Conservation (phyloP, 2,113 vertebrate species). For the Anser cygnoides region DNA sequence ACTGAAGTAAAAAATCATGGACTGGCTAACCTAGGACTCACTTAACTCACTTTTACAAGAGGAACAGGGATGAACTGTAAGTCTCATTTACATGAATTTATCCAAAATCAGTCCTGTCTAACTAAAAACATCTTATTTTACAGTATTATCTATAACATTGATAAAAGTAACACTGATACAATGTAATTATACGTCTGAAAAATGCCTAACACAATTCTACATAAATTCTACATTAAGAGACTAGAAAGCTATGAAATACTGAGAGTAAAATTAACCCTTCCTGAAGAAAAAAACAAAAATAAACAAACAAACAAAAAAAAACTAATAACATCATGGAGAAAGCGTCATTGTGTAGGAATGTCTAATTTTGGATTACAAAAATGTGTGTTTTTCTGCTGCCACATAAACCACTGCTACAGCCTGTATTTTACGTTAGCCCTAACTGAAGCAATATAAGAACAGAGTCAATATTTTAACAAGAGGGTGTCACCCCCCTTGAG, state of each 20-base stretch:
- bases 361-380: neutral
- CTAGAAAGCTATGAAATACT: neutral
- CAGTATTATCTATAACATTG: neutral
- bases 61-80: neutral
- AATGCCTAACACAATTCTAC: neutral
- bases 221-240: neutral
- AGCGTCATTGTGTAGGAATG: neutral
- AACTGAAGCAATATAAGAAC: neutral
- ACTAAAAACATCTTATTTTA: neutral
- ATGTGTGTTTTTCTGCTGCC: neutral
- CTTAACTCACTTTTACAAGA: neutral
- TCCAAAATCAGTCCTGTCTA: neutral
- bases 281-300: accelerated
- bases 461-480: neutral
- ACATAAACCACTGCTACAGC: neutral
- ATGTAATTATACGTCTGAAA: neutral
- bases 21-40: neutral
- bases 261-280: neutral
- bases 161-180: neutral
- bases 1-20: neutral
- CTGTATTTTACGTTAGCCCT: neutral
- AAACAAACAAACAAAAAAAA: neutral
- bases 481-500: neutral
- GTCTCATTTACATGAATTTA: neutral
- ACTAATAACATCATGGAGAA: neutral